Percentiles rank a stretch among this genome's conserved stretches.
Conservation (phyloP, 1,140 invertebrate species). For the Anastrepha obliqua region DNA sequence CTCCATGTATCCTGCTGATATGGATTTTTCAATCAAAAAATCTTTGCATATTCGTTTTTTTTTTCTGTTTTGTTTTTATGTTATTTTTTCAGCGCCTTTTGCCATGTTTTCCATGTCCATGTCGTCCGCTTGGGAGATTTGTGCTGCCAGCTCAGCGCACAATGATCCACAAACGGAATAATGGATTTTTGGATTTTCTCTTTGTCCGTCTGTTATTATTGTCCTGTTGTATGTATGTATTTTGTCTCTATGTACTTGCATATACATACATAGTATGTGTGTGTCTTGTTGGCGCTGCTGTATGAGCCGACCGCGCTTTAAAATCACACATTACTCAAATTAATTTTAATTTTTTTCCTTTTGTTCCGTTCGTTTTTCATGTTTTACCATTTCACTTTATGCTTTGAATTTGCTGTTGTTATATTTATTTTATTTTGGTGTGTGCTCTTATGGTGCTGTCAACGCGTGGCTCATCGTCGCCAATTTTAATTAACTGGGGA, state of each 20-base stretch:
- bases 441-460: slow-evolving; percentile 2
- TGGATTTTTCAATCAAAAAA: slow-evolving; percentile 73
- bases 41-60: slow-evolving; percentile 59
- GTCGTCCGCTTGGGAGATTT: slow-evolving; percentile 72
- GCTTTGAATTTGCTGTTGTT: not conserved
- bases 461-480: slow-evolving; percentile 48
- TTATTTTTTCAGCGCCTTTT: not conserved
- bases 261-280: not conserved
- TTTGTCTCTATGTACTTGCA: too few relatives aligned
- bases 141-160: slow-evolving; percentile 60
- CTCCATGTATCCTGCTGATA: not conserved
- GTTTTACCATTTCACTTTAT: slow-evolving; percentile 54
- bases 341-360: slow-evolving; percentile 57
- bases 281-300: not conserved
- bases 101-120: slow-evolving; percentile 63
- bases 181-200: slow-evolving; percentile 66
- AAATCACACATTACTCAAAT: slow-evolving; percentile 74
- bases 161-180: slow-evolving; percentile 71
- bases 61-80: slow-evolving; percentile 2
- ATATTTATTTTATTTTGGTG: not conserved
- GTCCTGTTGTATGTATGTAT: not conserved
- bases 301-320: slow-evolving; percentile 51
- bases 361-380: slow-evolving; percentile 55
- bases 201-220: slow-evolving; percentile 59
- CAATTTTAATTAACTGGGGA: slow-evolving; percentile 71